Evolutionary conservation across 1,140 invertebrate species (phyloP), one percentile per base, ranked within the genome.

Genomic region (Aethina tumida): DNA sequence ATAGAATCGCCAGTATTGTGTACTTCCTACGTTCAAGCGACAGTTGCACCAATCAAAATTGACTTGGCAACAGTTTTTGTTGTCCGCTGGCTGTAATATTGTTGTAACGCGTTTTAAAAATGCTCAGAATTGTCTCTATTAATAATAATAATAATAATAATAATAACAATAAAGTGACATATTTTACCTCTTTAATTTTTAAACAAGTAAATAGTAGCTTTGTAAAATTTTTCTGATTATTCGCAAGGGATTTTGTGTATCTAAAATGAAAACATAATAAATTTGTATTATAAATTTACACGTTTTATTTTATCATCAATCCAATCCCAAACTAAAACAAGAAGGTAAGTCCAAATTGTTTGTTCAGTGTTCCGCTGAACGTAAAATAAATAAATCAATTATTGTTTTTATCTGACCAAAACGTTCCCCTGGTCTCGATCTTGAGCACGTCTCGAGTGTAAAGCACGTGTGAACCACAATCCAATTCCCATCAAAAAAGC

Each of bases 201-300:
- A 16, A 47, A 39, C n/a, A 30, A 42, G 34, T 41, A 56, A 47
- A 45, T 38, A 49, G 51, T 58, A 60, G 58, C 56, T 58, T 58
- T 60, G 53, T 60, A 56, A 58, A 59, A 47, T 52, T 52, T 53
- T 55, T 57, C 43, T 43, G 52, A 56, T 56, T 46, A 58, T 58
- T 58, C 52, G 58, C 58, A 49, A 59, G 50, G 53, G 50, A 60
- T 55, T 56, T 59, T 58, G 52, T 60, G 60, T 62, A 55, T 62
- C 52, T 49, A 50, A 50, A 51, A 45, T 50, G 45, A 53, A 55
- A 59, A 55, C 58, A 49, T 58, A 59, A 62, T 62, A 62, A 62
- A 62, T 62, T 62, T 62, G 60, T 62, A 62, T 58, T 60, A 62
- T 60, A 59, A 54, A 55, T 16, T 21, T n/a, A n/a, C n/a, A n/a